Conservation (phyloP, 2,797 vertebrate genomes). For the Nannoperca obscura region DNA sequence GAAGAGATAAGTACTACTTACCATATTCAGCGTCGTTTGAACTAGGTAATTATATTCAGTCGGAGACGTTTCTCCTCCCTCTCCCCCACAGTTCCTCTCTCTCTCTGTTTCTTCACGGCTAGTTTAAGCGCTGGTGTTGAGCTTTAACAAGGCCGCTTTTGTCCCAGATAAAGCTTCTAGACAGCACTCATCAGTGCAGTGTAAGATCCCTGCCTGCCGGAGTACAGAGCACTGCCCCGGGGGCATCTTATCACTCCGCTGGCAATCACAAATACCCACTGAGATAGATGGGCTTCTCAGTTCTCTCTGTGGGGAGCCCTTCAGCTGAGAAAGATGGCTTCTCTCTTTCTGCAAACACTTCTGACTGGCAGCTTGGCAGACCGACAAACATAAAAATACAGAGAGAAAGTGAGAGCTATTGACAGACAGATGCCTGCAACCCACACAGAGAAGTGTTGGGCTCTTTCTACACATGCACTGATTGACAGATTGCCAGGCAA, state of each 20-base stretch:
- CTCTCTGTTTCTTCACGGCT: conserved; percentile 65
- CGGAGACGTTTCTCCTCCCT: conserved; percentile 61
- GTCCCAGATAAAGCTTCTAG: conserved; percentile 76
- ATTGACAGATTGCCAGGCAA: conserved; percentile 75
- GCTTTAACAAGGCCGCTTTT: conserved; percentile 80
- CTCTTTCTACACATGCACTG: conserved; percentile 56
- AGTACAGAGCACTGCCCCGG: conserved; percentile 72
- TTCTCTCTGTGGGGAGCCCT: conserved; percentile 72
- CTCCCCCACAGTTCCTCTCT: conserved; percentile 54
- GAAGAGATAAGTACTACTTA: conserved; percentile 80
- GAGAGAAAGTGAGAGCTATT: conserved; percentile 68
- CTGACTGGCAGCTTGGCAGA: conserved; percentile 78
- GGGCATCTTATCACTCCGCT: conserved; percentile 77
- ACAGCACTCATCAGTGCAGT: conserved; percentile 71
- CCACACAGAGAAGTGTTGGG: conserved; percentile 67
- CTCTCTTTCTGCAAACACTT: conserved; percentile 65
- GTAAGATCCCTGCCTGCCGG: conserved; percentile 71
- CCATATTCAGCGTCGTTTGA: conserved; percentile 75
- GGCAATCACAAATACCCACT: conserved; percentile 77
- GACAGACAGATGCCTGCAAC: conserved; percentile 77
- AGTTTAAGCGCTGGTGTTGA: conserved; percentile 75
- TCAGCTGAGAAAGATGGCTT: conserved; percentile 66
- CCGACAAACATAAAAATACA: conserved; percentile 73
- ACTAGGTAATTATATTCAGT: conserved; percentile 79
- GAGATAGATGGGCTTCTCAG: conserved; percentile 72